phyloP scores from a whole-genome alignment of 2,888 invertebrate species.

The Drosophila prostipennis region DNA sequence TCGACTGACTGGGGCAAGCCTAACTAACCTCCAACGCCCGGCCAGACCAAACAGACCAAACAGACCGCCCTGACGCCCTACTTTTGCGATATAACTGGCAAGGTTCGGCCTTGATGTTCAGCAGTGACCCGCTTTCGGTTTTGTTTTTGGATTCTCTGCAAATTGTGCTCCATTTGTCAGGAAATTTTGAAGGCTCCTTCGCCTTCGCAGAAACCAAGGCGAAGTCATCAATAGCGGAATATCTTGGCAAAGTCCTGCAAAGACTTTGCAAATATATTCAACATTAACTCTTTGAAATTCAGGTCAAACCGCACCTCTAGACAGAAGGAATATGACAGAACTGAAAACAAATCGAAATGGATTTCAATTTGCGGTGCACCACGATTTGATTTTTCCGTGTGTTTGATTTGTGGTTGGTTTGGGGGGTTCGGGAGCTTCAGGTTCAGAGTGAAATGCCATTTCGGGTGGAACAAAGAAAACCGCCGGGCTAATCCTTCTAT shows the following conservation, averaged over 20 bases:
- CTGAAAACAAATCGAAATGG: conserved; percentile 43
- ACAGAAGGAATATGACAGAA: conserved; percentile 2
- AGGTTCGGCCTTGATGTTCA: conserved; percentile 78
- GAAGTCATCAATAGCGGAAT: neutral
- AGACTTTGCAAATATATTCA: conserved; percentile 6
- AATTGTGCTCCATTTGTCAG: conserved; percentile 4
- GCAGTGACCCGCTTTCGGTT: conserved; percentile 63
- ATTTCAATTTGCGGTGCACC: conserved; percentile 52
- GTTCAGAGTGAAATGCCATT: neutral
- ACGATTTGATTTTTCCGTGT: conserved; percentile 34
- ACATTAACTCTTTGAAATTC: neutral
- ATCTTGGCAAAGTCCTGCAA: conserved; percentile 1
- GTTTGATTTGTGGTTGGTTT: conserved; percentile 64
- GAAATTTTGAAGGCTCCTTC: conserved; percentile 2
- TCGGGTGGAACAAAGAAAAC: conserved; percentile 46
- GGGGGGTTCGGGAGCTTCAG: neutral
- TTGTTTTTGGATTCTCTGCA: conserved; percentile 17
- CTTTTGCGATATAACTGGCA: conserved; percentile 56
- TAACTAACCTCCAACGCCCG: conserved; percentile 33
- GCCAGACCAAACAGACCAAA: conserved; percentile 56
- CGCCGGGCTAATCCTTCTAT: conserved; percentile 23
- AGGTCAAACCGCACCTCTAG: conserved; percentile 11
- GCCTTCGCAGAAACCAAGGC: neutral
- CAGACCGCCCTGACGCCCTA: conserved; percentile 74
- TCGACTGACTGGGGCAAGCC: conserved; percentile 22